Evolutionary conservation across 2,113 vertebrate genomes (phyloP).

Genomic region (Limanda limanda): DNA sequence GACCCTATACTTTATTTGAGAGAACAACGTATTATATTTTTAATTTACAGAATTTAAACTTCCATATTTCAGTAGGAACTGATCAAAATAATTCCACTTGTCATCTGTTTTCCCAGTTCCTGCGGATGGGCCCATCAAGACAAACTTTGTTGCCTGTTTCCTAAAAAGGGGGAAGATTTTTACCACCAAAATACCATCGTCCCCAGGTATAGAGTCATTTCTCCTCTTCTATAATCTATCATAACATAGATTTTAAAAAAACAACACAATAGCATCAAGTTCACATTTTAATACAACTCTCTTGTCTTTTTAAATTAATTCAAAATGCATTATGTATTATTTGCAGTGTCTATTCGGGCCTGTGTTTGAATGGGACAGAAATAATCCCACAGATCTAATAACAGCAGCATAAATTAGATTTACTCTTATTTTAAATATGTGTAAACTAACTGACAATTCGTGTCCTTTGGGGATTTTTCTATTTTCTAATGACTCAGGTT

Average conservation of each 20-base stretch:
- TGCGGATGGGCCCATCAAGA: slow-evolving; percentile 54
- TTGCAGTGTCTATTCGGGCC: background rate
- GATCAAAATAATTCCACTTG: slow-evolving; percentile 2
- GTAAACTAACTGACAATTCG: slow-evolving; percentile 8
- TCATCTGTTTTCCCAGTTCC: slow-evolving; percentile 73
- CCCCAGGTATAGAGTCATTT: slow-evolving; percentile 74
- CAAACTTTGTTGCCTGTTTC: slow-evolving; percentile 74
- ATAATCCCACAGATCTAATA: background rate
- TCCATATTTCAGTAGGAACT: background rate
- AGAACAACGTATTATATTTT: background rate
- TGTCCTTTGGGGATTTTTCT: background rate
- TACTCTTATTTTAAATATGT: slow-evolving; percentile 16
- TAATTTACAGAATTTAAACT: background rate
- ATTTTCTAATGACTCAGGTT: slow-evolving; percentile 20
- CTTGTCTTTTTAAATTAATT: background rate
- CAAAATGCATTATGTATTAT: background rate
- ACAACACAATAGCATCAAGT: background rate
- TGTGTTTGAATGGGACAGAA: slow-evolving; percentile 1
- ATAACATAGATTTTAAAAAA: background rate
- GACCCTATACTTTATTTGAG: slow-evolving; percentile 1
- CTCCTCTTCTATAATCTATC: slow-evolving; percentile 39
- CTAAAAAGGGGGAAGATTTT: slow-evolving; percentile 69
- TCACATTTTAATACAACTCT: background rate
- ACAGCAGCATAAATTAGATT: slow-evolving; percentile 2
- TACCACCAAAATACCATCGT: slow-evolving; percentile 68